phyloP scores from a whole-genome alignment of 2,888 invertebrate species.

The Steromphala cineraria region DNA sequence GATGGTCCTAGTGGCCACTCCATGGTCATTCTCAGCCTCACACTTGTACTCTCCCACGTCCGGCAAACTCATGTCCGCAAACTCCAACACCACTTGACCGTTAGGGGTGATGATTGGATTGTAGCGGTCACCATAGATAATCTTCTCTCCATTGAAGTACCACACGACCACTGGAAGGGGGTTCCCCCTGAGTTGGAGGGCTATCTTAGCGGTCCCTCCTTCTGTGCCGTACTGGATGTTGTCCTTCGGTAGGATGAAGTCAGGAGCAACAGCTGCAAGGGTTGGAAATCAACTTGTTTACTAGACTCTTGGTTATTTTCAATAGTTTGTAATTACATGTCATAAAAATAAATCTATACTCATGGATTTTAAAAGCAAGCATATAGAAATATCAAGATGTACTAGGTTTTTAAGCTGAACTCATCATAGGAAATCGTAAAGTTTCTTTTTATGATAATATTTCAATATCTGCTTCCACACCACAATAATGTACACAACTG shows the following conservation, averaged over 20 bases:
- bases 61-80: constrained; percentile 78
- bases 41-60: constrained; percentile 97
- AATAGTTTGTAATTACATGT: too few relatives aligned
- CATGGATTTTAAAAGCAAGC: too few relatives aligned
- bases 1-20: constrained; percentile 91
- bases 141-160: constrained; percentile 86
- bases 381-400: too few relatives aligned
- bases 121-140: constrained; percentile 83
- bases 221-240: constrained; percentile 94
- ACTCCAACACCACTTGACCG: constrained; percentile 72
- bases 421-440: too few relatives aligned
- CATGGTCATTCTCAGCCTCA: constrained; percentile 94
- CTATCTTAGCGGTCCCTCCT: constrained; percentile 90
- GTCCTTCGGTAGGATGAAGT: background rate
- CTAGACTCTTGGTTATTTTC: too few relatives aligned
- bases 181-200: constrained; percentile 96
- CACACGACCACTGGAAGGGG: constrained; percentile 95
- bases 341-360: too few relatives aligned
- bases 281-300: too few relatives aligned
- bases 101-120: constrained; percentile 92
- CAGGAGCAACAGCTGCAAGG: background rate
- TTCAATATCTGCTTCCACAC: too few relatives aligned
- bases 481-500: too few relatives aligned
- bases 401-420: too few relatives aligned
- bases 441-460: too few relatives aligned